Conservation (phyloP, 2,113 vertebrate species). For the Melanocharis versteri region DNA sequence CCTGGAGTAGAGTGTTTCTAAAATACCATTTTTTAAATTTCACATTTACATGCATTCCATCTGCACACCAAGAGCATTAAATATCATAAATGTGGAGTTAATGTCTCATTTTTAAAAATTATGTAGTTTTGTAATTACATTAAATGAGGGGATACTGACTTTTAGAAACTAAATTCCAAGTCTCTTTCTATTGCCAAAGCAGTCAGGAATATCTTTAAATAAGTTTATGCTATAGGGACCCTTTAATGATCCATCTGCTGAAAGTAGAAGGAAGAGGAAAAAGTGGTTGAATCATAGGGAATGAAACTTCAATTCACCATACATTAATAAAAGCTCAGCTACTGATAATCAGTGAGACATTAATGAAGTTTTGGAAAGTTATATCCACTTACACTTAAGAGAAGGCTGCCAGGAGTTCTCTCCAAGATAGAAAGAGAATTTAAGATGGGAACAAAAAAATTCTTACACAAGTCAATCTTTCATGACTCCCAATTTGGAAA, state of each 20-base stretch:
- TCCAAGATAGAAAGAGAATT: not conserved
- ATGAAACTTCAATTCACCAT: not conserved
- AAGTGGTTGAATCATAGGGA: not conserved
- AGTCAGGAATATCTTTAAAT: slow-evolving; percentile 53
- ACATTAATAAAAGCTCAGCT: not conserved
- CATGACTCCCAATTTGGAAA: not conserved
- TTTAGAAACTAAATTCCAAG: slow-evolving; percentile 61
- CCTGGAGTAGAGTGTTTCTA: slow-evolving; percentile 44
- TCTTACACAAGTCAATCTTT: not conserved
- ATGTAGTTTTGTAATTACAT: slow-evolving; percentile 58
- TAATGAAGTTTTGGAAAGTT: slow-evolving; percentile 8
- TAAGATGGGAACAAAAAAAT: not conserved
- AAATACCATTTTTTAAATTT: slow-evolving; percentile 66
- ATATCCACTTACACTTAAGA: not conserved
- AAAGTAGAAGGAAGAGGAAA: not conserved
- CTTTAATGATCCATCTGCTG: slow-evolving; percentile 51
- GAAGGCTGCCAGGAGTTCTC: not conserved
- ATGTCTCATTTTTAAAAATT: slow-evolving; percentile 67
- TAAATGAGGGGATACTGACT: slow-evolving; percentile 58
- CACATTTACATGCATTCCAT: slow-evolving; percentile 68
- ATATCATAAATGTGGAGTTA: slow-evolving; percentile 66
- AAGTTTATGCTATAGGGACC: slow-evolving; percentile 47
- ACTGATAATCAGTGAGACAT: not conserved
- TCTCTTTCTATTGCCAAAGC: slow-evolving; percentile 51
- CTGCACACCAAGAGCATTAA: slow-evolving; percentile 60